Base-by-base conservation (phyloP, 2,888 invertebrate species). In the Ophraella communa region DNA sequence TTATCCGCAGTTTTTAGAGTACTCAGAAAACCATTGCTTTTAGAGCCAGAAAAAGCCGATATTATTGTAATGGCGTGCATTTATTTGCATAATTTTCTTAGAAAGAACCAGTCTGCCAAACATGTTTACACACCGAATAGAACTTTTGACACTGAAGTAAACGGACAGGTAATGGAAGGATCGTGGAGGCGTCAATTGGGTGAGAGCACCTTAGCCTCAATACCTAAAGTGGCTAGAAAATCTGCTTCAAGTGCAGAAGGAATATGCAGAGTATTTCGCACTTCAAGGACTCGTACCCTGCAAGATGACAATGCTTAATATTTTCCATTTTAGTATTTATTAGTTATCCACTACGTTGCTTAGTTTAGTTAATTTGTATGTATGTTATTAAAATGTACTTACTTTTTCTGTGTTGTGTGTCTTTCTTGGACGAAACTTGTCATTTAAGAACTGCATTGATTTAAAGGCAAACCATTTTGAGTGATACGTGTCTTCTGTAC, bases 41-140 rank as follows among this genome's bases (percentile, higher is more conserved):
- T n/a, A n/a, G n/a, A n/a, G n/a, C n/a, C n/a, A n/a, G n/a, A n/a
- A n/a, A n/a, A n/a, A 17, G 69, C 61, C 24, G 18, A 35, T 18
- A 27, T 30, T 21, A 44, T 67, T 14, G 51, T 49, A 17, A 61
- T 69, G 64, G 21, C 67, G 17, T 33, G 17, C 44, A 57, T 47
- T 10, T 56, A 10, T 27, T 56, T 67, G 23, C 68, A 68, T 49
- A 68, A 64, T 51, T 66, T 64, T 67, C n/a, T n/a, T n/a, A 58
- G 57, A 64, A 27, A 67, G 42, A 67, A 67, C 58, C 49, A 52
- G 61, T 49, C 57, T 52, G 20, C 63, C 62, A n/a, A 30, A 58
- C 35, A 64, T 33, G 39, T 47, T 35, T 66, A 66, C 27, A 61
- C 60, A 20, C 60, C 64, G 42, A 33, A 18, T 51, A 51, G 56